Conservation (phyloP, 2,888 invertebrate genomes). For the Teinopalpus imperialis region DNA sequence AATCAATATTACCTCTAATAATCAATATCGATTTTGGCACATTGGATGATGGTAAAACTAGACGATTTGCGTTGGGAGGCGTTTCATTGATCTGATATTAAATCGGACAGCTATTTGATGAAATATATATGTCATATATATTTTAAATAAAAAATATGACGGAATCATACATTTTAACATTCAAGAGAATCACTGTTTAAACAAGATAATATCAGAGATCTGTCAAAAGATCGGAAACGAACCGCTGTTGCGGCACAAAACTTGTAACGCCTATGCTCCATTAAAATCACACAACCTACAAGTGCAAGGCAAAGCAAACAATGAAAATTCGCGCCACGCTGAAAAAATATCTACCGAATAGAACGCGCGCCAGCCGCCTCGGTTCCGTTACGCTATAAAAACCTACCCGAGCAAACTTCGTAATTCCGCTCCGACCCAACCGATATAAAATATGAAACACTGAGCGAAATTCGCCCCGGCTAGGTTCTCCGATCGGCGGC, state of each 20-base stretch:
- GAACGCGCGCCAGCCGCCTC: conserved; percentile 59
- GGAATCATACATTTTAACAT: too few relatives aligned
- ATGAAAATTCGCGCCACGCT: conserved; percentile 60
- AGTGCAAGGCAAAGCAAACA: conserved; percentile 61
- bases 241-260: conserved; percentile 43
- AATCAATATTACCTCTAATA: too few relatives aligned
- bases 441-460: conserved; percentile 81
- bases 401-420: conserved; percentile 76
- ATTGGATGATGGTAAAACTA: too few relatives aligned
- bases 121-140: too few relatives aligned
- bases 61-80: too few relatives aligned
- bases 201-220: too few relatives aligned
- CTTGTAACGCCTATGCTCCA: conserved; percentile 47
- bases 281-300: conserved; percentile 67
- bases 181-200: too few relatives aligned
- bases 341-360: conserved; percentile 67
- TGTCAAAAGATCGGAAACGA: conserved; percentile 3
- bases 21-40: too few relatives aligned
- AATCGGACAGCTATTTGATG: too few relatives aligned
- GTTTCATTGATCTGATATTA: too few relatives aligned
- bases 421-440: conserved; percentile 71
- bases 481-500: conserved; percentile 47
- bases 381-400: conserved; percentile 69
- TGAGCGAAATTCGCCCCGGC: conserved; percentile 66
- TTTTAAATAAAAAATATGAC: too few relatives aligned